Percentiles rank a stretch among this genome's conserved stretches.
Evolutionary conservation across 2,113 vertebrate species (phyloP).

Genomic region (Junco hyemalis): DNA sequence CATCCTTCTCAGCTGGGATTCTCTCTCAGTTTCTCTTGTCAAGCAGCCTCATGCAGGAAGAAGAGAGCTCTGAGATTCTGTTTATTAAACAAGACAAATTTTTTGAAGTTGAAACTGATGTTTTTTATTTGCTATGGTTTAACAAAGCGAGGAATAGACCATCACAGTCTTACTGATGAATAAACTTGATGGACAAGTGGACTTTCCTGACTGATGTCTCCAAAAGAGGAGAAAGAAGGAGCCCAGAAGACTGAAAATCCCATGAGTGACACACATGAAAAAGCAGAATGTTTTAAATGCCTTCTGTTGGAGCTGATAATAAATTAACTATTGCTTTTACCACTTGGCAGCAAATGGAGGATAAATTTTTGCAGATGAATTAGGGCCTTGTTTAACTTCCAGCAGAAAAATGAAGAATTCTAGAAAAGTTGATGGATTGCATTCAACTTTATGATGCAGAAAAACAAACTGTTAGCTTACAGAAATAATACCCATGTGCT

Average conservation of each 20-base stretch:
- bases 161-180: neutral
- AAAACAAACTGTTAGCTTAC: constrained; percentile 41
- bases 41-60: neutral
- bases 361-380: constrained; percentile 34
- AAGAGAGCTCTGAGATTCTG: neutral
- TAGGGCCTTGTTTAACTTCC: constrained; percentile 38
- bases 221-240: neutral
- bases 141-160: neutral
- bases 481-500: neutral
- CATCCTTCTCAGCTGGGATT: neutral
- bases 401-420: constrained; percentile 27
- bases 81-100: neutral
- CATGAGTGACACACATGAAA: neutral
- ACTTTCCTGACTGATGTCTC: neutral
- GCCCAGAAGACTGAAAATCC: neutral
- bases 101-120: neutral
- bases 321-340: constrained; percentile 52
- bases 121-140: neutral
- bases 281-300: neutral
- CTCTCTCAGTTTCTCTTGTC: neutral
- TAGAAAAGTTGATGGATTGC: constrained; percentile 26
- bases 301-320: neutral
- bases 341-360: neutral
- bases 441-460: constrained; percentile 44
- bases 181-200: neutral